phyloP scores from a whole-genome alignment of 2,888 invertebrate species.

The Rhopalosiphum nymphaeae region DNA sequence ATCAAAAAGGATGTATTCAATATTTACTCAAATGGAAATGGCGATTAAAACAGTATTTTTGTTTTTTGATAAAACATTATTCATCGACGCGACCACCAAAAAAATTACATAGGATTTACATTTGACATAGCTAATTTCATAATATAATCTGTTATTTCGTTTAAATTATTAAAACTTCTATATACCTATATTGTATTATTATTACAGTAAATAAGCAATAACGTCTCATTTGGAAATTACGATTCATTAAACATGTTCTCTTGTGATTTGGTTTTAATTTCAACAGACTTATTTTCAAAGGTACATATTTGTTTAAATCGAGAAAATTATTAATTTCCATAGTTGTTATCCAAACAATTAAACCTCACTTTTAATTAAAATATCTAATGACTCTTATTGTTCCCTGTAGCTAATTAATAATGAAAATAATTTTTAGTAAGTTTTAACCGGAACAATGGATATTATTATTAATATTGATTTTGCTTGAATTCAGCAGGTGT shows the following conservation, averaged over 20 bases:
- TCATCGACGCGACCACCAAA: neutral
- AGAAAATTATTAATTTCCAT: neutral
- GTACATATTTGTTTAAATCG: neutral
- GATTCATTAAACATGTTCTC: neutral
- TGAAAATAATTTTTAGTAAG: neutral
- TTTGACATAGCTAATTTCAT: neutral
- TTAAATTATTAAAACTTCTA: constrained; percentile 1
- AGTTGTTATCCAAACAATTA: constrained; percentile 9
- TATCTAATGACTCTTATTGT: neutral
- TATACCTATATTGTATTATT: neutral
- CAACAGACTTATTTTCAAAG: neutral
- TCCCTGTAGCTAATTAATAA: neutral
- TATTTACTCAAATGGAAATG: constrained; percentile 1
- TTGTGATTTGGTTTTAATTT: constrained; percentile 13
- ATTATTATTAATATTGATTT: neutral
- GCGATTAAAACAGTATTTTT: neutral
- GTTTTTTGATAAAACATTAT: neutral
- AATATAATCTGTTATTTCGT: neutral
- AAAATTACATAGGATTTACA: neutral
- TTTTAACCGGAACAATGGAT: neutral
- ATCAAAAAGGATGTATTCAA: neutral
- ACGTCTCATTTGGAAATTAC: neutral
- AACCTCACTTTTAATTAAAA: constrained; percentile 4
- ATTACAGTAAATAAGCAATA: neutral
- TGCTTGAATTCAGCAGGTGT: neutral